Conservation (phyloP, 2,888 invertebrate genomes). For the Itoplectis maculator region DNA sequence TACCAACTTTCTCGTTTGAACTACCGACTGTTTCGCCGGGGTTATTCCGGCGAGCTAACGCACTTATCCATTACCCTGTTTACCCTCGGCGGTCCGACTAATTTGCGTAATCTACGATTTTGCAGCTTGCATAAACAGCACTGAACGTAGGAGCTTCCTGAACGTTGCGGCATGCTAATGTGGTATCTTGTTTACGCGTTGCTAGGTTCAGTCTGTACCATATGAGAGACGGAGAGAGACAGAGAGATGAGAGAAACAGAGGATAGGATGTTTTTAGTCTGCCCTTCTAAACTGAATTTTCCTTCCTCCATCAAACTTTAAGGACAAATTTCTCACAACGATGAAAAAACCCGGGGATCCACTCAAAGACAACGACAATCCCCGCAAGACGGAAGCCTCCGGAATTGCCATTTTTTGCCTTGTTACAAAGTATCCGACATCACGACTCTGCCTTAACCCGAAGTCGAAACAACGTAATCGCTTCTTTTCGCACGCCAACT, state of each 20-base stretch:
- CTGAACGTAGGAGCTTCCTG: no score
- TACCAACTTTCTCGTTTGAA: neutral
- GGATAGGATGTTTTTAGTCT: no score
- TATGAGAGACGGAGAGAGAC: no score
- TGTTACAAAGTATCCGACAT: neutral
- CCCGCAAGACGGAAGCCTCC: neutral
- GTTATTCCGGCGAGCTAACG: neutral
- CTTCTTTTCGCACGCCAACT: neutral
- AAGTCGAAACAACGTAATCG: neutral
- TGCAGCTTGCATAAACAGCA: no score
- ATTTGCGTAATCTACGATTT: no score
- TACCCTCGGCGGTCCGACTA: no score
- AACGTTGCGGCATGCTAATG: no score
- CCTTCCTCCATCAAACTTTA: no score
- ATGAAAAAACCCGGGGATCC: neutral
- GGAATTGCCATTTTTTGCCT: neutral
- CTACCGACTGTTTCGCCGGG: neutral
- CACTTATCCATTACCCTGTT: neutral
- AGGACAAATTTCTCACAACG: neutral
- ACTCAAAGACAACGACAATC: neutral
- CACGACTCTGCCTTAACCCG: neutral
- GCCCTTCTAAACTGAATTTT: no score
- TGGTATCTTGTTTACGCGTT: no score
- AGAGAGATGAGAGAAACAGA: no score
- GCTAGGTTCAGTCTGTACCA: no score